A percentile compares a stretch with the other conserved stretches of the same genome.
Evolutionary conservation across 2,797 vertebrate genomes (phyloP).

Genomic region (Urophycis tenuis): DNA sequence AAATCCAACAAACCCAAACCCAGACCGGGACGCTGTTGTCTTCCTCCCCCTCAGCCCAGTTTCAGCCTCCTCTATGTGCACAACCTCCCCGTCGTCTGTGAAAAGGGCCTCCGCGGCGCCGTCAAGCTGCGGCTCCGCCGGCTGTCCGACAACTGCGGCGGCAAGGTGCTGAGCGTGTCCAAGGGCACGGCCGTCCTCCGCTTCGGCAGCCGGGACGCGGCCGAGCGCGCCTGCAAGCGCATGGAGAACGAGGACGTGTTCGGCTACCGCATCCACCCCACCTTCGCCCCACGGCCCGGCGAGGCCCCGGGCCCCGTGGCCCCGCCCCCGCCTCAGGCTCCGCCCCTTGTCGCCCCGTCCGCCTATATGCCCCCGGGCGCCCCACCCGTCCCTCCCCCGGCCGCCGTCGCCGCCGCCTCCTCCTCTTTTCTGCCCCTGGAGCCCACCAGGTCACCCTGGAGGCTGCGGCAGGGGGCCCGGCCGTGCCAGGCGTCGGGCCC

Average conservation of each 20-base stretch:
- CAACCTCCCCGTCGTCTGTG: conserved; percentile 91
- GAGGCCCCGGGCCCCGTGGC: neutral
- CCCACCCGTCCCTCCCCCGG: conserved; percentile 35
- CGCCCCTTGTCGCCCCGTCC: conserved; percentile 19
- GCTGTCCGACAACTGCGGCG: conserved; percentile 96
- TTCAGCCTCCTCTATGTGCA: conserved; percentile 92
- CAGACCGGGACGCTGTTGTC: conserved; percentile 63
- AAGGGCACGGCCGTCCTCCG: conserved; percentile 87
- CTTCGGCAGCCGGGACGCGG: conserved; percentile 85
- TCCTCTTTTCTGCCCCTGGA: conserved; percentile 72
- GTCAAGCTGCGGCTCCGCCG: conserved; percentile 89
- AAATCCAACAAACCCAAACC: conserved; percentile 51
- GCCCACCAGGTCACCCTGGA: conserved; percentile 86
- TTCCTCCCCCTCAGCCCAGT: conserved; percentile 80
- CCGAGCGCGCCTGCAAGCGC: conserved; percentile 87
- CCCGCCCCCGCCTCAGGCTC: conserved; percentile 49
- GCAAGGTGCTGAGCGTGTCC: conserved; percentile 89
- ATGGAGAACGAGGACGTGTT: conserved; percentile 99
- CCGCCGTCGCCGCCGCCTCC: conserved; percentile 39
- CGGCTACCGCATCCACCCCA: conserved; percentile 85
- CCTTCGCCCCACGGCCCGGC: conserved; percentile 77
- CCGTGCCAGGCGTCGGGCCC: conserved; percentile 69
- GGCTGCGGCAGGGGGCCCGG: conserved; percentile 73
- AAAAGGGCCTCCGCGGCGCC: conserved; percentile 75
- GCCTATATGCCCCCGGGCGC: conserved; percentile 42